Conservation (phyloP, 1,140 invertebrate species). For the Monomorium pharaonis region DNA sequence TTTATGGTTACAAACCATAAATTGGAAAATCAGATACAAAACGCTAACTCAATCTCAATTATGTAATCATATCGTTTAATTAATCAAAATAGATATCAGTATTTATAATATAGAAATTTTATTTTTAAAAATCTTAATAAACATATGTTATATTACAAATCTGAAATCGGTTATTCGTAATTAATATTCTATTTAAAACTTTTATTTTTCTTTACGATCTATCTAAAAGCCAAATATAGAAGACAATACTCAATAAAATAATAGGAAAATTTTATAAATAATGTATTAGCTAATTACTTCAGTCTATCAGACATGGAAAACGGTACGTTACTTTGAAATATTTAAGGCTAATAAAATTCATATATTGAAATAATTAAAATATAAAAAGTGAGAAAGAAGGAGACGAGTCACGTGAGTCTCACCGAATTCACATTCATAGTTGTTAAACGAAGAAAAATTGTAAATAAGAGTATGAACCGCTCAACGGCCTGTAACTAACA, state of each 20-base stretch:
- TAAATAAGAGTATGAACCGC: neutral
- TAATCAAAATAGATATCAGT: neutral
- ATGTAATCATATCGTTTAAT: neutral
- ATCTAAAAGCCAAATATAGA: neutral
- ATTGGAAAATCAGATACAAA: neutral
- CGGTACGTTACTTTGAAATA: neutral
- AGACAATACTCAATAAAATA: neutral
- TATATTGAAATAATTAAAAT: neutral
- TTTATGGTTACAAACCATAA: neutral
- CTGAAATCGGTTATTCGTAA: neutral
- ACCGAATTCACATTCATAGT: neutral
- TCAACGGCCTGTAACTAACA: slow-evolving; percentile 33
- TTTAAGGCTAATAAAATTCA: neutral
- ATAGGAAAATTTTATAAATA: slow-evolving; percentile 10
- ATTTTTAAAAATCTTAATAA: slow-evolving; percentile 1
- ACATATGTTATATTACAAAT: neutral
- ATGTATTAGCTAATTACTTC: slow-evolving; percentile 19
- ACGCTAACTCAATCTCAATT: neutral
- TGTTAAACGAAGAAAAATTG: neutral
- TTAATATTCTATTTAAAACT: slow-evolving; percentile 12
- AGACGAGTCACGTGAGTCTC: neutral
- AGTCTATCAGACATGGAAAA: neutral
- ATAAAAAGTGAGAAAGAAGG: neutral
- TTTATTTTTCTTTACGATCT: neutral
- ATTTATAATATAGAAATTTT: no score